Evolutionary conservation across 1,140 invertebrate genomes (phyloP).

Genomic region (Drosophila repletoides): DNA sequence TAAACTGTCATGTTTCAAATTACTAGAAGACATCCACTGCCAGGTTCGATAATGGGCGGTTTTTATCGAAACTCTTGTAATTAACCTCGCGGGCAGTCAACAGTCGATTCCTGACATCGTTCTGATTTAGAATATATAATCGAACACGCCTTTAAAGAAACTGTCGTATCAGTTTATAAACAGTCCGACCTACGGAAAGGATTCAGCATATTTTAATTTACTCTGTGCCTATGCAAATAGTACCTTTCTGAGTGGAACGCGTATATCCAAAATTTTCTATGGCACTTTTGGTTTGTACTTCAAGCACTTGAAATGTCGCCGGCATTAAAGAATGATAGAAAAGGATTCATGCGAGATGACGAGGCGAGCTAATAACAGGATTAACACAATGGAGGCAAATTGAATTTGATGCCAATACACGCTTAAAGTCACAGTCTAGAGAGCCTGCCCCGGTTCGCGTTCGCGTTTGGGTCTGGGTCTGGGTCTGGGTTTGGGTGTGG

Average conservation of each 20-base stretch:
- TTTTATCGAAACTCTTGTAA: no score
- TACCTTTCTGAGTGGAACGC: no score
- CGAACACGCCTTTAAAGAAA: no score
- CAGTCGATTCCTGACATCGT: no score
- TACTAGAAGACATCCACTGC: no score
- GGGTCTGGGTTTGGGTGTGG: no score
- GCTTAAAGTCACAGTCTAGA: constrained; percentile 60
- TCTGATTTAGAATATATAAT: no score
- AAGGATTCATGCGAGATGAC: constrained; percentile 45
- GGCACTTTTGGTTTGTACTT: background rate
- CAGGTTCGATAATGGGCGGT: no score
- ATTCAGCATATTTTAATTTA: background rate
- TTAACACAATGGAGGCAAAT: constrained; percentile 77
- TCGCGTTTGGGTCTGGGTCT: no score
- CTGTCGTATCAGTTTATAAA: no score
- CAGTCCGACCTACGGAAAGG: background rate
- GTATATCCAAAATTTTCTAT: background rate
- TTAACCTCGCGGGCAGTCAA: no score
- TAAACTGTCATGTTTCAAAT: no score
- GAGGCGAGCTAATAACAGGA: constrained; percentile 74
- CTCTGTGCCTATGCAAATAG: background rate
- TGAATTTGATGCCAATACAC: constrained; percentile 75
- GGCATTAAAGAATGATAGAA: constrained; percentile 21
- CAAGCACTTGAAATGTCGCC: constrained; percentile 9
- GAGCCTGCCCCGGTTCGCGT: background rate